Conservation (phyloP, 2,888 invertebrate species). For the Brachylomia viminalis region DNA sequence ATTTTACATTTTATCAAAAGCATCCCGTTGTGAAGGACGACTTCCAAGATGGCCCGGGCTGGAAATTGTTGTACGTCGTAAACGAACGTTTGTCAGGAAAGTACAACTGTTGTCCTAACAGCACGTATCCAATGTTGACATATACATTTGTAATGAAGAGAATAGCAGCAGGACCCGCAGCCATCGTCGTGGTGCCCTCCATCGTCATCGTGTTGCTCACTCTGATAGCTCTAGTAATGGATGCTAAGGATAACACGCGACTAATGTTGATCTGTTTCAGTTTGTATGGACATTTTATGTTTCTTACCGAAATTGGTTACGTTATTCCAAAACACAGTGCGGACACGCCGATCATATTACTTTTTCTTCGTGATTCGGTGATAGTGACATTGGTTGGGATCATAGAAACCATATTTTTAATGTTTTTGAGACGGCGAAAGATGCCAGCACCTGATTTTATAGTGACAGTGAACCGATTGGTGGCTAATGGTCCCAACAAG, state of each 20-base stretch:
- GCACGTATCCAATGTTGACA: constrained; percentile 91
- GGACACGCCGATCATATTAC: constrained; percentile 89
- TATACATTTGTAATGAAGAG: constrained; percentile 90
- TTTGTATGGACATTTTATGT: constrained; percentile 91
- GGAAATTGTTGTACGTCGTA: constrained; percentile 88
- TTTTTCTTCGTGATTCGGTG: constrained; percentile 87
- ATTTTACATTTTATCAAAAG: constrained; percentile 82
- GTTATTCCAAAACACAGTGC: constrained; percentile 91
- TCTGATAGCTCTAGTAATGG: constrained; percentile 89
- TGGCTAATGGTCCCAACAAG: constrained; percentile 81
- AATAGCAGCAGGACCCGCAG: constrained; percentile 90
- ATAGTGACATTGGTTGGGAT: constrained; percentile 81
- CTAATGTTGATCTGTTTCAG: constrained; percentile 90
- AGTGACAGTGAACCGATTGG: constrained; percentile 76
- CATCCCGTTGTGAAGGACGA: constrained; percentile 84
- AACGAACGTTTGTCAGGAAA: constrained; percentile 86
- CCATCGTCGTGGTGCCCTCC: constrained; percentile 90
- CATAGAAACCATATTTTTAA: constrained; percentile 81
- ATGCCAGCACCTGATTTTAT: constrained; percentile 82
- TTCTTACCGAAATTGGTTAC: constrained; percentile 91
- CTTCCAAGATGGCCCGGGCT: constrained; percentile 90
- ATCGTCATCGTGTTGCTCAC: constrained; percentile 90
- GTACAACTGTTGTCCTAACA: constrained; percentile 90
- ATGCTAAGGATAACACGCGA: constrained; percentile 90
- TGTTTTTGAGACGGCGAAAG: constrained; percentile 77